phyloP scores from a whole-genome alignment of 2,113 vertebrate species.

The Diglossa brunneiventris region DNA sequence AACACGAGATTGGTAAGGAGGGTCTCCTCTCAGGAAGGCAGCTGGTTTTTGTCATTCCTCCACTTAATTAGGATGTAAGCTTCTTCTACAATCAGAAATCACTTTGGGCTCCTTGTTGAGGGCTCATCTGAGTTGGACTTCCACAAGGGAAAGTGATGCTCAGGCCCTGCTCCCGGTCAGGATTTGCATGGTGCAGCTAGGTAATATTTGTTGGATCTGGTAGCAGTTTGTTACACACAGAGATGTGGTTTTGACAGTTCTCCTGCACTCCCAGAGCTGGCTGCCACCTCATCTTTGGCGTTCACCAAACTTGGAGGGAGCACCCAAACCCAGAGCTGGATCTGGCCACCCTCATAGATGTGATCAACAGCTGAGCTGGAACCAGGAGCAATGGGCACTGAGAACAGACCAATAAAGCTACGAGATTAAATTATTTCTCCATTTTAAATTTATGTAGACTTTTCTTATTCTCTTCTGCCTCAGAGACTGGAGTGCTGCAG shows the following conservation, averaged over 20 bases:
- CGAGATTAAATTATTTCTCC: background rate
- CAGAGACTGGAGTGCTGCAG: background rate
- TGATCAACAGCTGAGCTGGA: background rate
- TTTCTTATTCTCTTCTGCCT: background rate
- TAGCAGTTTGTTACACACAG: background rate
- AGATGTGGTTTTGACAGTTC: background rate
- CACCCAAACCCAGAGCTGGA: background rate
- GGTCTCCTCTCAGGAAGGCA: conserved; percentile 36
- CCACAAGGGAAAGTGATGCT: background rate
- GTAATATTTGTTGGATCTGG: background rate
- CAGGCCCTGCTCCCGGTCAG: background rate
- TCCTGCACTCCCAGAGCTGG: background rate
- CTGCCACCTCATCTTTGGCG: background rate
- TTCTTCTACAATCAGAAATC: background rate
- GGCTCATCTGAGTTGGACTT: background rate
- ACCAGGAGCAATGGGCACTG: background rate
- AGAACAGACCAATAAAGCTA: background rate
- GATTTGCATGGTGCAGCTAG: background rate
- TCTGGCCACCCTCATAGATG: accelerated
- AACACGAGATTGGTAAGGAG: background rate
- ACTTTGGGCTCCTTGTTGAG: accelerated
- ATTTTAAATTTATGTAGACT: background rate
- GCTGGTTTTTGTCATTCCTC: conserved; percentile 42
- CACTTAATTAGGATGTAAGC: background rate
- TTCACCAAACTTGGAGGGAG: background rate